phyloP scores from a whole-genome alignment of 2,888 invertebrate genomes.

The Tuta absoluta region DNA sequence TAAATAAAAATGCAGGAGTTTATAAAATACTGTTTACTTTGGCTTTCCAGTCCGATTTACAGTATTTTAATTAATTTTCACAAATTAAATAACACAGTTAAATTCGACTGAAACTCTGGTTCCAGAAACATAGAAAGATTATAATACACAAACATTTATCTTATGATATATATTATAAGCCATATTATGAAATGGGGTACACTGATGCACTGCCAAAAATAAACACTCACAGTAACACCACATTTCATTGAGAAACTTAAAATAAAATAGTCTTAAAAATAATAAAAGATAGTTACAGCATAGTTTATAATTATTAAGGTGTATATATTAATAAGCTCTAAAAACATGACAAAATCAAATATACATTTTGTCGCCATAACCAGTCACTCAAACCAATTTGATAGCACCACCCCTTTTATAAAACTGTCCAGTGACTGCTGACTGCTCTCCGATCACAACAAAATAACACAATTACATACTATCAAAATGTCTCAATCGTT shows the following conservation, averaged over 20 bases:
- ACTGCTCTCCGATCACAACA: conserved; percentile 49
- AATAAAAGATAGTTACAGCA: conserved; percentile 77
- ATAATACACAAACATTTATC: conserved; percentile 57
- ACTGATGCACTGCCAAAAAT: conserved; percentile 44
- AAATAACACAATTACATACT: conserved; percentile 33
- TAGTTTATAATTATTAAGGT: conserved; percentile 67
- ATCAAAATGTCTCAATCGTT: conserved; percentile 19
- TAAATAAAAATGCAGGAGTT: conserved; percentile 46
- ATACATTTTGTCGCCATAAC: conserved; percentile 65
- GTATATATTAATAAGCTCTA: conserved; percentile 81
- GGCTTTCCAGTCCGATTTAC: conserved; percentile 80
- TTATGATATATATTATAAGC: conserved; percentile 62
- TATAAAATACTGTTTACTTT: conserved; percentile 82
- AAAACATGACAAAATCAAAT: conserved; percentile 76
- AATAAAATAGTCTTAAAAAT: conserved; percentile 71
- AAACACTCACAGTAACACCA: conserved; percentile 48
- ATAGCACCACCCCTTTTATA: conserved; percentile 72
- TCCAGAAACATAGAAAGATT: conserved; percentile 63
- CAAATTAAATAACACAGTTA: conserved; percentile 74
- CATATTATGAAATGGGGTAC: conserved; percentile 47
- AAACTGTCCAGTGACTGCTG: conserved; percentile 62
- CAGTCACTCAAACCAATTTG: conserved; percentile 70
- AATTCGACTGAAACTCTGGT: conserved; percentile 66
- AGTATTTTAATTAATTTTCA: conserved; percentile 74
- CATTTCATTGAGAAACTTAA: conserved; percentile 53